Conservation (phyloP, 2,797 vertebrate genomes). For the Dermochelys coriacea region DNA sequence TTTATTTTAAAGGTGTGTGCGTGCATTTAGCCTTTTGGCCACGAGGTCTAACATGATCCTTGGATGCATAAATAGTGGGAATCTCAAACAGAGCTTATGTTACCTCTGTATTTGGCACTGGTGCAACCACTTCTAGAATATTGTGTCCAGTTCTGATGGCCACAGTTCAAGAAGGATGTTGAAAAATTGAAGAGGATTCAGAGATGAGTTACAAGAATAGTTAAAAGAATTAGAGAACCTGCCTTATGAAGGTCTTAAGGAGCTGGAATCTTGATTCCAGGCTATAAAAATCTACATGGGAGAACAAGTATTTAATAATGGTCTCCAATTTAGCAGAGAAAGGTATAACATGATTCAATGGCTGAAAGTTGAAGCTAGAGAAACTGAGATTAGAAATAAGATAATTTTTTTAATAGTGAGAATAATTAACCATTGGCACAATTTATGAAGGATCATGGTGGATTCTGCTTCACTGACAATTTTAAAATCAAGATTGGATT, state of each 20-base stretch:
- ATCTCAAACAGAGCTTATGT: background rate
- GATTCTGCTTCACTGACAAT: background rate
- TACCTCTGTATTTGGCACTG: background rate
- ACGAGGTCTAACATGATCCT: background rate
- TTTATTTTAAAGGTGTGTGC: background rate
- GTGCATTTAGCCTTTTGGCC: background rate
- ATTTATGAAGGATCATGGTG: background rate
- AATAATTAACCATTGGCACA: background rate
- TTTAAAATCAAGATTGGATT: background rate
- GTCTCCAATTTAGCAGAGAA: too few relatives aligned
- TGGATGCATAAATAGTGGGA: background rate
- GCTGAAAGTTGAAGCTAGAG: too few relatives aligned
- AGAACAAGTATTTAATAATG: too few relatives aligned
- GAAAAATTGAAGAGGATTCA: background rate
- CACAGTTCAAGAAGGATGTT: background rate
- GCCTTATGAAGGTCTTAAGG: too few relatives aligned
- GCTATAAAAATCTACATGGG: too few relatives aligned
- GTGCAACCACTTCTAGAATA: background rate
- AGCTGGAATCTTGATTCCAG: too few relatives aligned
- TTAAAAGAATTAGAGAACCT: background rate
- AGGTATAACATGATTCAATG: too few relatives aligned
- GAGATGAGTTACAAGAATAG: background rate
- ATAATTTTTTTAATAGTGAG: background rate
- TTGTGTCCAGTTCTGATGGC: too few relatives aligned
- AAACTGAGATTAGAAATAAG: background rate